These are phyloP conservation scores for Larimichthys polyactis DNA, from an alignment of 2,113 vertebrate genomes.

Conservation along the genomic window DNA sequence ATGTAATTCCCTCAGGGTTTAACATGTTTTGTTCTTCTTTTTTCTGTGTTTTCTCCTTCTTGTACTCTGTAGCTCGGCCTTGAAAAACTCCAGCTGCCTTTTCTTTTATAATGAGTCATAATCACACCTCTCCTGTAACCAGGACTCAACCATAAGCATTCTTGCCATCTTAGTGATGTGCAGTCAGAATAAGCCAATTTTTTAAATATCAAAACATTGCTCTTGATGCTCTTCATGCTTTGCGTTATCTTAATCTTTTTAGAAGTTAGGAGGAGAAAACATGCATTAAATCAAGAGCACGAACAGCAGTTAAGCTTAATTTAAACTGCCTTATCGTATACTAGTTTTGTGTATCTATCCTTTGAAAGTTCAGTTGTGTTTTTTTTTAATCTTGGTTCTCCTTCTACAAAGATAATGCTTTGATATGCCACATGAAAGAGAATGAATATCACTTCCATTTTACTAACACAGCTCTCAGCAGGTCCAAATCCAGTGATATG, in stretches of 20 bases:
- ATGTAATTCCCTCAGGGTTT: conserved; percentile 15
- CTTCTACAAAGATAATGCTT: conserved; percentile 13
- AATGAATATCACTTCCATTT: conserved; percentile 19
- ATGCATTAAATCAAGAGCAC: neutral
- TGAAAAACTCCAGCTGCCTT: conserved; percentile 4
- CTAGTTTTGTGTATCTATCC: neutral
- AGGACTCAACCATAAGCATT: conserved; percentile 2
- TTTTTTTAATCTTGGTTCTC: neutral
- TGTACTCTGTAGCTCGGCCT: neutral
- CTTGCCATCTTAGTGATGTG: neutral
- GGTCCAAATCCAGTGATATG: conserved; percentile 19
- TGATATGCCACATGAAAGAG: conserved; percentile 28
- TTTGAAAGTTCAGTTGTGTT: conserved; percentile 4
- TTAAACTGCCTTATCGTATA: neutral
- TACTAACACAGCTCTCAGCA: neutral
- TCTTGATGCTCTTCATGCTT: neutral
- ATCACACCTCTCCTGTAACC: neutral
- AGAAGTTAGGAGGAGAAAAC: neutral
- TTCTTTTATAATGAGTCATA: conserved; percentile 21
- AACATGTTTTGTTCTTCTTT: neutral
- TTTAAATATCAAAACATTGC: neutral
- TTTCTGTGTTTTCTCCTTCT: neutral
- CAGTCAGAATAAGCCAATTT: neutral
- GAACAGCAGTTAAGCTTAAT: neutral
- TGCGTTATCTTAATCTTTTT: neutral